phyloP scores from a whole-genome alignment of 2,113 vertebrate genomes.

The Eulemur rufifrons region DNA sequence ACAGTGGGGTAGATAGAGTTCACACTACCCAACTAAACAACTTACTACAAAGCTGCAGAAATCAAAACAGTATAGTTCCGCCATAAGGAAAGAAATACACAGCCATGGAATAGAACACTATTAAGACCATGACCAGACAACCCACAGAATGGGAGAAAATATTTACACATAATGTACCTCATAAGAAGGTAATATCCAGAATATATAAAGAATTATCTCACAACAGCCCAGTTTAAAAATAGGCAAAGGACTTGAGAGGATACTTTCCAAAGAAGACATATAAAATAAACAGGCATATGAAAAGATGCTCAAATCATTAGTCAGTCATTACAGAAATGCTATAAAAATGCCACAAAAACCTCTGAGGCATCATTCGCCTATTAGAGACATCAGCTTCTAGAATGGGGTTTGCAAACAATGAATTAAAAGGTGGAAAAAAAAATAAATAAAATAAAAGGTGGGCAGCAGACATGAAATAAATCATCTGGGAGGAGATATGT shows the following conservation, averaged over 20 bases:
- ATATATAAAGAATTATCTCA: neutral
- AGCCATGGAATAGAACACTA: neutral
- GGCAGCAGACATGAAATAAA: conserved; percentile 25
- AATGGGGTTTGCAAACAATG: neutral
- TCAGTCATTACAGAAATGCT: neutral
- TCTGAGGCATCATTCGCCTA: neutral
- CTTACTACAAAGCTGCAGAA: neutral
- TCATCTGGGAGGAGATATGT: neutral
- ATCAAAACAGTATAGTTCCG: neutral
- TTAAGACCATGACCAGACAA: neutral
- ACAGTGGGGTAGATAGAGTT: neutral
- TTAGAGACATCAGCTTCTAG: neutral
- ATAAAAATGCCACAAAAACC: neutral
- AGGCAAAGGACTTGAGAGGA: neutral
- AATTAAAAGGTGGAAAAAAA: neutral
- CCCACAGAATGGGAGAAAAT: neutral
- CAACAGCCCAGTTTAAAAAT: neutral
- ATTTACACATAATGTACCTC: neutral
- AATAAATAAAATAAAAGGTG: neutral
- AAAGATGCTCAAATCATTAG: neutral
- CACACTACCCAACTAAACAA: neutral
- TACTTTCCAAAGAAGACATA: neutral
- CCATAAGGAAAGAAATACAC: neutral
- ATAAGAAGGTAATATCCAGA: neutral
- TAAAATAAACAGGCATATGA: neutral